Evolutionary conservation across 2,888 invertebrate genomes (phyloP).

Genomic region (Polietes domitor): DNA sequence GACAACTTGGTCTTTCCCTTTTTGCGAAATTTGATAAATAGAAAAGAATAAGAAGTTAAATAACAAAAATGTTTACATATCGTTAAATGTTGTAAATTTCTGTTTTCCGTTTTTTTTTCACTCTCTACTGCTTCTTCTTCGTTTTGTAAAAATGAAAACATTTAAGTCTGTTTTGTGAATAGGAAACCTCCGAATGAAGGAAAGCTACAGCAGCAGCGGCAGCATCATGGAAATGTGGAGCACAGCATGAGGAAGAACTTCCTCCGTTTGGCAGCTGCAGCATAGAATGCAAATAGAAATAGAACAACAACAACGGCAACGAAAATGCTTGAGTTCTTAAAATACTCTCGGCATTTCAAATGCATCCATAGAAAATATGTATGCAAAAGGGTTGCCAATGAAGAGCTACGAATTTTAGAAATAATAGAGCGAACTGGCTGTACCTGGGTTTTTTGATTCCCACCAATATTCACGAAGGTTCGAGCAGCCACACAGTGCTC

Average conservation of each 20-base stretch:
- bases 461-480: no score
- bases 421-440: no score
- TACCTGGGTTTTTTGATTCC: no score
- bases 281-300: background rate
- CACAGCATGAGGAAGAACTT: background rate
- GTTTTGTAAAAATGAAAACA: slow-evolving; percentile 10
- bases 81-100: slow-evolving; percentile 55
- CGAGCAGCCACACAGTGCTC: no score
- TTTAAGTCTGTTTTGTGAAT: slow-evolving; percentile 37
- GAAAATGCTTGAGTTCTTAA: background rate
- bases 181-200: slow-evolving; percentile 24
- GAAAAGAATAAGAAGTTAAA: slow-evolving; percentile 41
- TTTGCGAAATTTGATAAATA: slow-evolving; percentile 17
- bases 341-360: background rate
- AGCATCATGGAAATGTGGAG: background rate
- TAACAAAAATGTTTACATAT: slow-evolving; percentile 59
- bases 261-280: background rate
- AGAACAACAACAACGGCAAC: slow-evolving; percentile 1
- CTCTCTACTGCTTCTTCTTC: background rate
- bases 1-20: slow-evolving; percentile 16
- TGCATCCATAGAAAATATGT: background rate
- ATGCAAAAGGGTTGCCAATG: background rate
- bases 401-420: background rate
- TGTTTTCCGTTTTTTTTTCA: slow-evolving; percentile 1
- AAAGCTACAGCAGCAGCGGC: background rate